phyloP scores from a whole-genome alignment of 1,140 invertebrate species.

The Eufriesea mexicana region DNA sequence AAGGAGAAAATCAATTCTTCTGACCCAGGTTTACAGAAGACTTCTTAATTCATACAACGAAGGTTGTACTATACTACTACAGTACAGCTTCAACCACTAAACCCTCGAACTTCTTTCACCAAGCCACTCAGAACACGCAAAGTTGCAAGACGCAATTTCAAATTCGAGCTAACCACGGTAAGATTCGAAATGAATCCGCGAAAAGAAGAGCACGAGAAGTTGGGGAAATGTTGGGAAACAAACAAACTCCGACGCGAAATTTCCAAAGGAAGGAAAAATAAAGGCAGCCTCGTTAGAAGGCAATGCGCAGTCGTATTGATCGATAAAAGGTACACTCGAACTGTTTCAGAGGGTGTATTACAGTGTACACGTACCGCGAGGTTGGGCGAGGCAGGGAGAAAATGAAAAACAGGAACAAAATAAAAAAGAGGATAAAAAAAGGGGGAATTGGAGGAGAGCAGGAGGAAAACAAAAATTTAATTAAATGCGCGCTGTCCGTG shows the following conservation, averaged over 20 bases:
- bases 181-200: neutral
- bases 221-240: neutral
- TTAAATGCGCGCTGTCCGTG: slow-evolving; percentile 62
- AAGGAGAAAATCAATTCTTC: too few relatives aligned
- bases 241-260: neutral
- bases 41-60: too few relatives aligned
- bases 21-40: too few relatives aligned
- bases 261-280: neutral
- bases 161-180: too few relatives aligned
- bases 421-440: neutral
- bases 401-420: neutral
- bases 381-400: neutral
- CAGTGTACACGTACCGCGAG: neutral
- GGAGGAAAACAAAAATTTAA: slow-evolving; percentile 64
- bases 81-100: too few relatives aligned
- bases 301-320: neutral
- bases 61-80: too few relatives aligned
- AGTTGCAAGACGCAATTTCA: too few relatives aligned
- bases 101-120: too few relatives aligned
- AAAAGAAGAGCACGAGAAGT: neutral
- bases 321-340: neutral
- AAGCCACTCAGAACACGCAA: too few relatives aligned
- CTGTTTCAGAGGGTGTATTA: neutral
- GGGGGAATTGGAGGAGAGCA: slow-evolving; percentile 31
- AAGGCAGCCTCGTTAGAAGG: neutral